phyloP scores from a whole-genome alignment of 64 coral and sea anemone species.

The Anthopleura sola region DNA sequence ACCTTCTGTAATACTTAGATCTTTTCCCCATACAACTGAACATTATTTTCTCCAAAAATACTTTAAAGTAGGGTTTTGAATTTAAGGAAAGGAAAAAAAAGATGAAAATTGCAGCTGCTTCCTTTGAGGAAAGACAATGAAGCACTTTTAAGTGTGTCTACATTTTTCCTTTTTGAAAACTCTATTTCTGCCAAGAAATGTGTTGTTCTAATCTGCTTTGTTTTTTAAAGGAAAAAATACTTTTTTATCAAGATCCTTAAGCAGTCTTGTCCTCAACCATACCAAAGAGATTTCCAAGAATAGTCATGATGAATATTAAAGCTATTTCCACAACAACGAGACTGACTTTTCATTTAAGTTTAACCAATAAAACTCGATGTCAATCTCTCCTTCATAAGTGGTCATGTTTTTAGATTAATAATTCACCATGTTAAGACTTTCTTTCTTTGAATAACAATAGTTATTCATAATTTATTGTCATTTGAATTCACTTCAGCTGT shows the following conservation, averaged over 20 bases:
- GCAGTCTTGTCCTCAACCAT: too few species aligned
- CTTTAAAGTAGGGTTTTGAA: too few species aligned
- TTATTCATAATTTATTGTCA: not conserved
- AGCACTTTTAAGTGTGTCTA: not conserved
- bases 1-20: slow-evolving; percentile 16
- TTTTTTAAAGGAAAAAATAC: too few species aligned
- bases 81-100: too few species aligned
- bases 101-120: not conserved
- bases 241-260: too few species aligned
- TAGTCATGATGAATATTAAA: not conserved
- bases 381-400: not conserved
- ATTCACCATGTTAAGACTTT: slow-evolving; percentile 2
- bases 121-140: not conserved
- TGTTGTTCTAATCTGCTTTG: too few species aligned
- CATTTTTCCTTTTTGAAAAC: not conserved
- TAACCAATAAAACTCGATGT: slow-evolving; percentile 1
- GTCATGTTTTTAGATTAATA: not conserved
- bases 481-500: not conserved
- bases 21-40: slow-evolving; percentile 34
- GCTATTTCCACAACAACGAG: not conserved
- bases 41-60: not conserved
- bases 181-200: too few species aligned
- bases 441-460: not conserved
- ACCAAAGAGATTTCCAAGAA: too few species aligned
- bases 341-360: not conserved